Evolutionary conservation across 2,888 invertebrate genomes (phyloP), one percentile per base, ranked within the genome.

Genomic region (Herminia tarsipennalis): DNA sequence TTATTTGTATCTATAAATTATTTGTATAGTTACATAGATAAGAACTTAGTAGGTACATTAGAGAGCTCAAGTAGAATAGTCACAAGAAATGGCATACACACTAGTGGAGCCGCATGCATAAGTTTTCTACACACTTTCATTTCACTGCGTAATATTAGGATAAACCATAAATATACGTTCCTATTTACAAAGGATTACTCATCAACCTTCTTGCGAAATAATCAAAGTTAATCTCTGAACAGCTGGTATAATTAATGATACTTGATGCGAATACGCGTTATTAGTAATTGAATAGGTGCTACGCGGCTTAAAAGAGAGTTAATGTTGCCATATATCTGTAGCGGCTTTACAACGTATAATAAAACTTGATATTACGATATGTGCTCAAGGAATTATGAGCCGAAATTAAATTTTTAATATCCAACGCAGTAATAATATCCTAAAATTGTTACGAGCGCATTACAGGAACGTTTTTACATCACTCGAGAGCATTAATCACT

Each of bases 341-440:
- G 61, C 54, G 52, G 62, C 62, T 67, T 67, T 55, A 73, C 56
- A 53, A 58, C 59, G 56, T 37, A 61, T 54, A 69, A 70, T 74
- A 73, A 73, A 73, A 66, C 33, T 48, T 25, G 51, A 52, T 59
- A 61, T 65, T 59, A 60, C 58, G 62, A 65, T 63, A 61, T 56
- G 52, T 63, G 67, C 70, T 70, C 40, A 54, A 51, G 54, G 56
- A 59, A 64, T 69, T 66, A 69, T 59, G 62, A 56, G 59, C 32
- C 42, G 43, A 66, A 70, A 69, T 75, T 68, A 69, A 64, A 59
- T 42, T 66, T 68, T 67, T 73, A 67, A 73, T 69, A 69, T 53
- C 51, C 43, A 13, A 34, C 25, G 39, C 41, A 46, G 62, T 57
- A 68, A 60, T 67, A 65, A 52, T 54, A 52, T 39, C 62, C 49